Evolutionary conservation across 2,797 vertebrate species (phyloP).

Genomic region (Vireo griseus): DNA sequence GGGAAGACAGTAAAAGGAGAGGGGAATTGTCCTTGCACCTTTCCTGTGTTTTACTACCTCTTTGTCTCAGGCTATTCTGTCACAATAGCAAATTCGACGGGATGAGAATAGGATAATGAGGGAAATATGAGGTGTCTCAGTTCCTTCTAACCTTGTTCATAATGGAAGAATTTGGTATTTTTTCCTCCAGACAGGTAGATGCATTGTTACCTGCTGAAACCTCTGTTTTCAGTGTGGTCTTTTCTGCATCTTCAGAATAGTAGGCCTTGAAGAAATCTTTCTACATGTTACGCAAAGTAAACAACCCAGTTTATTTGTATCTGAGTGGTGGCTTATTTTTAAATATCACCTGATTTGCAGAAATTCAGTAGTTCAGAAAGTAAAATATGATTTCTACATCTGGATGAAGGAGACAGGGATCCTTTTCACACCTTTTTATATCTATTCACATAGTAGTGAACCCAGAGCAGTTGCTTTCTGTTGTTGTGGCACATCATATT

Average conservation of each 20-base stretch:
- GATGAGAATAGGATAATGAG: neutral
- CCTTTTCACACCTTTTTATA: neutral
- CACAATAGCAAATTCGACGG: neutral
- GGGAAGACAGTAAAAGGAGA: neutral
- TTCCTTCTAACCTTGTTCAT: neutral
- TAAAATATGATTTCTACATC: neutral
- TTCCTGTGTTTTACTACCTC: neutral
- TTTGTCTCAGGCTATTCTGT: neutral
- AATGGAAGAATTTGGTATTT: rapidly evolving
- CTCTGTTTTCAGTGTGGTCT: neutral
- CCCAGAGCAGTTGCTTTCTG: neutral
- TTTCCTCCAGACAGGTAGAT: neutral
- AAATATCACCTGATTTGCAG: neutral
- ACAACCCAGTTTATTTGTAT: neutral
- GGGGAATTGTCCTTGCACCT: neutral
- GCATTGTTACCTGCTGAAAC: neutral
- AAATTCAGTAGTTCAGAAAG: neutral
- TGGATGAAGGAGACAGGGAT: neutral
- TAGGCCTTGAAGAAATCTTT: neutral
- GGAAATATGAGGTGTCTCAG: neutral
- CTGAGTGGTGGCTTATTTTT: neutral
- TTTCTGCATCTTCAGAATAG: neutral
- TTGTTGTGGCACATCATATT: neutral
- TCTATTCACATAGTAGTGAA: neutral
- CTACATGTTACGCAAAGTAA: neutral